phyloP scores from a whole-genome alignment of 1,140 invertebrate species.

The Trachelipus rathkii region DNA sequence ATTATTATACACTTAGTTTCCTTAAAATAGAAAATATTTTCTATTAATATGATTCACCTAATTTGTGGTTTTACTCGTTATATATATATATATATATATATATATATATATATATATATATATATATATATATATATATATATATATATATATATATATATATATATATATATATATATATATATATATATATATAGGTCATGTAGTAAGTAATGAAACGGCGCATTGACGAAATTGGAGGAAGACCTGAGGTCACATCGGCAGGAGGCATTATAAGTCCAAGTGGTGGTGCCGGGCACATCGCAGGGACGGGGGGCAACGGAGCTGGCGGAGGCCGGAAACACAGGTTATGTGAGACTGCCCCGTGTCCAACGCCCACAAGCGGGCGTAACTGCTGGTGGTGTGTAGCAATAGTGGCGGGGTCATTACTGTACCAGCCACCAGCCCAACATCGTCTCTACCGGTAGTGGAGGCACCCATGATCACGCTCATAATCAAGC shows the following conservation, averaged over 20 bases:
- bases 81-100: no score
- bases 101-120: no score
- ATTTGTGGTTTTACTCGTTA: no score
- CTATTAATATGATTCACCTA: no score
- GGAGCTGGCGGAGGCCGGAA: neutral
- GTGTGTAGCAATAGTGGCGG: neutral
- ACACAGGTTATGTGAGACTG: neutral
- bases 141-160: no score
- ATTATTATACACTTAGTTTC: no score
- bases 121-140: no score
- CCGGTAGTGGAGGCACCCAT: neutral
- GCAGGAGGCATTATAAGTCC: neutral
- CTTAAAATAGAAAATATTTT: no score
- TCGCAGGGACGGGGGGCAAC: neutral
- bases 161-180: no score
- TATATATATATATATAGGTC: neutral
- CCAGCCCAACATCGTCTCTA: neutral
- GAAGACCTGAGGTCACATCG: neutral
- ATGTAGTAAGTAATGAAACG: constrained; percentile 1
- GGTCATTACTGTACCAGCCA: neutral
- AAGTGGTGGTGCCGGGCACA: neutral
- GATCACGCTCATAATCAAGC: neutral
- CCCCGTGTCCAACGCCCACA: neutral
- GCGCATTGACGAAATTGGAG: neutral
- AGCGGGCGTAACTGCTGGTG: neutral